Evolutionary conservation across 1,140 invertebrate species (phyloP), one percentile per base, ranked within the genome.

Genomic region (Drosophila nikananu): DNA sequence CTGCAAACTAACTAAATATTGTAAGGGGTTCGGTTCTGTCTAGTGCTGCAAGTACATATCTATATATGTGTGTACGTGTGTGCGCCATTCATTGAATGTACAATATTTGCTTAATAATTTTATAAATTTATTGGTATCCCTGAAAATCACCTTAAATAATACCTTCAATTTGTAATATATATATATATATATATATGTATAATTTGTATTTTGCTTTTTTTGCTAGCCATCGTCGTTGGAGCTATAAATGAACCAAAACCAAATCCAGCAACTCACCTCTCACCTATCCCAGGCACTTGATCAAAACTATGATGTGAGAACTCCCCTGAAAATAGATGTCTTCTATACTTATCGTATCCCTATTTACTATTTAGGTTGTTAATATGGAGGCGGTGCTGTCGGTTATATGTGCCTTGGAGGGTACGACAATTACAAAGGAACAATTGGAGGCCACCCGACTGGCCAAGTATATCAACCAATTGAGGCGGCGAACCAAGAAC

Each of bases 381-480:
- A 97, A 99, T 95, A 98, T 98, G 97, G 96, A 95, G 92, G 95
- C 96, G 92, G 97, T 98, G 94, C 95, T 97, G 94, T 97, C 98
- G 94, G 96, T 98, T 94, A 97, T 99, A 94, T 95, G 96, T 93
- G 95, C 96, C 93, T 95, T 99, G 96, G 98, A 99, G 94, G 97
- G 96, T 94, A 96, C 97, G 93, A 95, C 96, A 94, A 97, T 99
- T 94, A 98, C 98, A 94, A 98, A 97, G 95, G 98, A 99, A 94
- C 95, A 97, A 94, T 94, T 99, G 94, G 98, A 98, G 96, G 95
- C 95, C 95, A 95, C 98, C 95, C 95, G 98, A 95, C 95, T 99
- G 93, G 98, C 98, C n/a, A 97, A 97, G 93, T 96, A 97, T 91
- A 97, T 99, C 89, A 99, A 99, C 94, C 97, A 98, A 93, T 94